A percentile compares a stretch with the other conserved stretches of the same genome.
Evolutionary conservation across 2,888 invertebrate species (phyloP).

Genomic region (Erebia palarica): DNA sequence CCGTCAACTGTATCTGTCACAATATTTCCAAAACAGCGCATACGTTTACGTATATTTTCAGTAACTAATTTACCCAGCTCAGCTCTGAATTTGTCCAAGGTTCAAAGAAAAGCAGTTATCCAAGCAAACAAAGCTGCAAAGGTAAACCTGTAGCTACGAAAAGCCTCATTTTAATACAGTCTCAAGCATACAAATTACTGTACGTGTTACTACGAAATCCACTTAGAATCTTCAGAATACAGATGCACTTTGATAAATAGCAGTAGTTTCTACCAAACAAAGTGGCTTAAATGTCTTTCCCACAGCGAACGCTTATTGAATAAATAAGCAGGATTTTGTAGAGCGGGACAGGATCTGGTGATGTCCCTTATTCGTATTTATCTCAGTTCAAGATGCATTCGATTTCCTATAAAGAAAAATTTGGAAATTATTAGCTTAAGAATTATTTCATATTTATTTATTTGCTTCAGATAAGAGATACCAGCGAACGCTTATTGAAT

Average conservation of each 20-base stretch:
- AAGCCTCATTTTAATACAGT: conserved; percentile 13
- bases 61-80: not conserved
- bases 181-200: conserved; percentile 19
- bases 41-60: not conserved
- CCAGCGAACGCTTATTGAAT: conserved; percentile 76
- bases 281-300: conserved; percentile 76
- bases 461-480: no score
- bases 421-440: not conserved
- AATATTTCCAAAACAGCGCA: not conserved
- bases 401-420: not conserved
- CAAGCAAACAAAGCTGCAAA: conserved; percentile 3
- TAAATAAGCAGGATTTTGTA: conserved; percentile 70
- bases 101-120: not conserved
- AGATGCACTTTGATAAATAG: conserved; percentile 72
- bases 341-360: conserved; percentile 46
- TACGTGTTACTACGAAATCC: conserved; percentile 43
- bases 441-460: no score
- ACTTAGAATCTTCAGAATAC: conserved; percentile 60
- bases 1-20: not conserved
- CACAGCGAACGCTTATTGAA: conserved; percentile 76
- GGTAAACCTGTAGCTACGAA: conserved; percentile 2
- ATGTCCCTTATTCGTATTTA: conserved; percentile 25
- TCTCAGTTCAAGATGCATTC: conserved; percentile 3
- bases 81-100: not conserved
- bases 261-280: conserved; percentile 71